Base-by-base conservation (phyloP, 2,113 vertebrate genomes). In the Anas platyrhynchos region DNA sequence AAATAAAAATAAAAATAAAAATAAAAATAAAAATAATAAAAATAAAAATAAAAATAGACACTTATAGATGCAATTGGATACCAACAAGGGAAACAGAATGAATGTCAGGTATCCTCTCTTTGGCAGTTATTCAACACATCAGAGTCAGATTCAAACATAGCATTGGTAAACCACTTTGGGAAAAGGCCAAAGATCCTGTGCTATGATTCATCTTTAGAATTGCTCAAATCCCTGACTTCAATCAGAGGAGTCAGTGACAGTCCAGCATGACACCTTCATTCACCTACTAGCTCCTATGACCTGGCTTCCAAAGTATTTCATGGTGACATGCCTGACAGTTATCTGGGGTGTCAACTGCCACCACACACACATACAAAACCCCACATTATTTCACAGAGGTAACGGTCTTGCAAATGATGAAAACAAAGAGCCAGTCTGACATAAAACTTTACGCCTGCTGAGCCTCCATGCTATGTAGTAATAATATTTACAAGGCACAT, bases 401-500 rank as follows among this genome's bases (percentile, higher is more conserved):
- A n/a, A 34, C 1, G 26, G n/a, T n/a, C 36, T 91, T 52, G 43
- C 23, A 21, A 90, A 77, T 22, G 34, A 50, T 78, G 38, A 69
- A 88, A 84, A 55, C 46, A 54, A 86, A 84, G 52, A 54, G 13
- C 16, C 43, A 31, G 31, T 32, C 69, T 69, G 29, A 36, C 65
- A 44, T 36, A 21, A 23, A 69, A 22, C 34, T 73, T 78, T 34
- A 62, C 1, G 6, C 81, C 27, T 2, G 0, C 84, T 32, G 69
- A 84, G 69, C n/a, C 62, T 92, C 66, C 36, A 25, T 20, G 36
- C 62, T 55, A 74, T 29, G 46, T 6, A 78, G 68, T 13, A 88
- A 83, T 88, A 94, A 93, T 76, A 87, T 96, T 95, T 91, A 84
- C 66, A 68, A 91, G 78, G 36, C n/a, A 27, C 83, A 14, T 6